Evolutionary conservation across 2,113 vertebrate genomes (phyloP), one percentile per base, ranked within the genome.

Genomic region (Alethe diademata): DNA sequence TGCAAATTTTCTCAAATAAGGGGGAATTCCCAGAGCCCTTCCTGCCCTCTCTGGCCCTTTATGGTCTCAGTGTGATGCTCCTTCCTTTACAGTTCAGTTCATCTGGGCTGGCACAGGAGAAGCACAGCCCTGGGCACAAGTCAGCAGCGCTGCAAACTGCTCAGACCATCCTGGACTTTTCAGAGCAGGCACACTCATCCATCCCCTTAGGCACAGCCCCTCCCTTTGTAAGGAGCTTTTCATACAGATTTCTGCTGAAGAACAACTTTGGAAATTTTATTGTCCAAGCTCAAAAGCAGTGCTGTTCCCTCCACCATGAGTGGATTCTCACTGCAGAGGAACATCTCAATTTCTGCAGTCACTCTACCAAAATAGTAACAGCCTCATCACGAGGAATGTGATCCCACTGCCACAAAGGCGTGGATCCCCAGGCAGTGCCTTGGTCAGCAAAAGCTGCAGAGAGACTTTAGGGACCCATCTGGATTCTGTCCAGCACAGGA

Each of bases 51-150:
- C 45, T 79, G 66, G 28, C 31, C 53, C 47, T 58, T 57, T 31
- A 23, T 1, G 2, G 40, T 45, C 23, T 64, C 48, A 42, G 19
- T 28, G 29, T 19, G 51, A 33, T 57, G 26, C 54, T 88, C 48
- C 43, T 53, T 88, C 12, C 13, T 5, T 48, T 16, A 9, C 20
- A 86, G 29, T 36, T 82, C 5, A 5, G 33, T 57, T 86, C 25
- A 9, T 22, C 48, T 45, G 45, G 42, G 42, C 42, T 84, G 51
- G 54, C 9, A 43, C 45, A 78, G 42, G 25, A 86, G 28, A 31
- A 76, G 60, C 40, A 48, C 19, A 61, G 54, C 53, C 19, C 72
- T 61, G 50, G 22, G 10, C 1, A 0, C 0, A 1, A 42, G 36
- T 18, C 72, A 69, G 43, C 40, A 60, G 76, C 0, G 0, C 73